These are phyloP conservation scores for Cnemophilus loriae DNA, from an alignment of 2,113 vertebrate genomes.

Conservation along the genomic window DNA sequence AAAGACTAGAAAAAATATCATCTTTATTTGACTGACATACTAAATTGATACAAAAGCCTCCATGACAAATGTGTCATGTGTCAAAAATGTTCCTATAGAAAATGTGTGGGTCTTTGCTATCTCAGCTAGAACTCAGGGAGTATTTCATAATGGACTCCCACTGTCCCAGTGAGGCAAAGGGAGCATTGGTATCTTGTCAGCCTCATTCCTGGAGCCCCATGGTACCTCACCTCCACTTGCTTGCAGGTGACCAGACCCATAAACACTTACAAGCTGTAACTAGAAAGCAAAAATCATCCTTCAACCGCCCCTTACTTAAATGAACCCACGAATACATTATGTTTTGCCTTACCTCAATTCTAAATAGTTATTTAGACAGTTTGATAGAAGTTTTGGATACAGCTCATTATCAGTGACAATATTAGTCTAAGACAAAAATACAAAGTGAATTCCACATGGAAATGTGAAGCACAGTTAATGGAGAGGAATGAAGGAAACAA, in stretches of 20 bases:
- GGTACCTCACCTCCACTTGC: not conserved
- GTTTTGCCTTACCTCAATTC: not conserved
- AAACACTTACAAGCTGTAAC: not conserved
- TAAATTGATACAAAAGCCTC: not conserved
- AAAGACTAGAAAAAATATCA: not conserved
- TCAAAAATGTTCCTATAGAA: not conserved
- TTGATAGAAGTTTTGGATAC: not conserved
- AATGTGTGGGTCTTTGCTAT: not conserved
- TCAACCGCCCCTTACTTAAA: not conserved
- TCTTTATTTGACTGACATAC: not conserved
- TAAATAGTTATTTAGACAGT: not conserved
- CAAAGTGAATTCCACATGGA: not conserved
- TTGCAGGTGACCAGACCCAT: not conserved
- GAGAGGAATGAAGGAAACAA: not conserved
- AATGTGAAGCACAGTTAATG: not conserved
- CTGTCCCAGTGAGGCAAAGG: not conserved
- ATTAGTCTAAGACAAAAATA: not conserved
- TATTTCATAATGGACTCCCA: not conserved
- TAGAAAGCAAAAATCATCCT: not conserved
- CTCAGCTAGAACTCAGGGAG: not conserved
- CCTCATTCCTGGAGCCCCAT: not conserved
- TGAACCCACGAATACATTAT: not conserved
- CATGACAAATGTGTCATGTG: not conserved
- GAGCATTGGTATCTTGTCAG: not conserved
- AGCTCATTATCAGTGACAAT: not conserved